Conservation (phyloP, 2,797 vertebrate genomes). For the Bucorvus abyssinicus region DNA sequence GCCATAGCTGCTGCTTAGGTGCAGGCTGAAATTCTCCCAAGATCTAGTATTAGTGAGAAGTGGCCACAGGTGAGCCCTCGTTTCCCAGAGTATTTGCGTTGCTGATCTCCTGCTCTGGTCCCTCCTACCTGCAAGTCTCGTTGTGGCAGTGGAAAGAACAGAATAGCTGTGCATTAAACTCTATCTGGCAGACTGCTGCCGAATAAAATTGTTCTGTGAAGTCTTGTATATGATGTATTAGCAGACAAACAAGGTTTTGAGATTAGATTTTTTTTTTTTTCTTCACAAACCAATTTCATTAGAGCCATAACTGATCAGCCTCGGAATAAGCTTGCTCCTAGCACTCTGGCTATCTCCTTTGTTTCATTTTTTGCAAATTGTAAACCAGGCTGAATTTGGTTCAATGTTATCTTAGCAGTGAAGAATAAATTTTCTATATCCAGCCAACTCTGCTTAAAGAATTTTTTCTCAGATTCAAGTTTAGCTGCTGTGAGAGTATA, state of each 20-base stretch:
- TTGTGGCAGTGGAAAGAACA: background rate
- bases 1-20: background rate
- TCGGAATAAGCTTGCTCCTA: background rate
- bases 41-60: background rate
- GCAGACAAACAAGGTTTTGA: background rate
- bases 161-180: background rate
- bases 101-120: rapidly evolving
- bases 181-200: background rate
- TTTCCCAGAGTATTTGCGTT: background rate
- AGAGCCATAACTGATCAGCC: background rate
- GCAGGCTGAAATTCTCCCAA: background rate
- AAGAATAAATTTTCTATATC: background rate
- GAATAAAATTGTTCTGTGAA: background rate
- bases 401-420: background rate
- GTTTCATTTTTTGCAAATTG: background rate
- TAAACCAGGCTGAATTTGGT: background rate
- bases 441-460: background rate
- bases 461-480: background rate
- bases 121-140: background rate
- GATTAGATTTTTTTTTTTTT: background rate
- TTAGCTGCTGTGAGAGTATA: background rate
- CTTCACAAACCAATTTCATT: background rate
- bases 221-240: background rate
- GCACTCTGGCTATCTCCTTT: background rate
- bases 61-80: background rate